These are phyloP conservation scores for Hirtodrosophila histrioides DNA, from an alignment of 2,888 invertebrate species.

Conservation along the genomic window DNA sequence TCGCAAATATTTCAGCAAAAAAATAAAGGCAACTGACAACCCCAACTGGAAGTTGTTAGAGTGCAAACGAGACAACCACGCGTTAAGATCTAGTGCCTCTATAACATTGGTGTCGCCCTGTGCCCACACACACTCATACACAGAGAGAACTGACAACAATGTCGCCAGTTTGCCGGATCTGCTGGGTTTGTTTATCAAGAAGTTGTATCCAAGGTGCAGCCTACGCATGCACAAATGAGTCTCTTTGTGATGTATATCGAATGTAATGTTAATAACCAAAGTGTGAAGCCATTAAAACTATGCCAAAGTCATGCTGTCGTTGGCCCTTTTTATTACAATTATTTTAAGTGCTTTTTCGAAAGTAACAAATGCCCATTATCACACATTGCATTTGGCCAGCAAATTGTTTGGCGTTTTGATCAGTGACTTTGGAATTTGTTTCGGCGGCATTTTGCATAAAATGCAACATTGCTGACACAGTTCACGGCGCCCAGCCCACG, in stretches of 20 bases:
- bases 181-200: constrained; percentile 43
- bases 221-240: constrained; percentile 40
- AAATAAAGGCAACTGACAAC: constrained; percentile 27
- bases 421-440: constrained; percentile 40
- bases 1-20: constrained; percentile 48
- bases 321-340: constrained; percentile 53
- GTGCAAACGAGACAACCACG: constrained; percentile 66
- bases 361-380: constrained; percentile 54
- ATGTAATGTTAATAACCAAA: constrained; percentile 29
- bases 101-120: constrained; percentile 22
- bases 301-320: constrained; percentile 71
- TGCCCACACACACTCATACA: constrained; percentile 39
- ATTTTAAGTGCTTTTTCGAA: constrained; percentile 42
- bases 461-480: constrained; percentile 70
- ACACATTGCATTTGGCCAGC: constrained; percentile 45
- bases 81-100: constrained; percentile 12
- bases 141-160: constrained; percentile 45
- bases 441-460: constrained; percentile 60
- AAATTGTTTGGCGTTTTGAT: constrained; percentile 50
- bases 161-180: constrained; percentile 64
- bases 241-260: constrained; percentile 5
- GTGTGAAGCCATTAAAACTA: constrained; percentile 59
- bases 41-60: constrained; percentile 67
- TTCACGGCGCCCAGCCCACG: constrained; percentile 64
- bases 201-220: constrained; percentile 42